Conservation (phyloP, 2,113 vertebrate genomes). For the Scalopus aquaticus region DNA sequence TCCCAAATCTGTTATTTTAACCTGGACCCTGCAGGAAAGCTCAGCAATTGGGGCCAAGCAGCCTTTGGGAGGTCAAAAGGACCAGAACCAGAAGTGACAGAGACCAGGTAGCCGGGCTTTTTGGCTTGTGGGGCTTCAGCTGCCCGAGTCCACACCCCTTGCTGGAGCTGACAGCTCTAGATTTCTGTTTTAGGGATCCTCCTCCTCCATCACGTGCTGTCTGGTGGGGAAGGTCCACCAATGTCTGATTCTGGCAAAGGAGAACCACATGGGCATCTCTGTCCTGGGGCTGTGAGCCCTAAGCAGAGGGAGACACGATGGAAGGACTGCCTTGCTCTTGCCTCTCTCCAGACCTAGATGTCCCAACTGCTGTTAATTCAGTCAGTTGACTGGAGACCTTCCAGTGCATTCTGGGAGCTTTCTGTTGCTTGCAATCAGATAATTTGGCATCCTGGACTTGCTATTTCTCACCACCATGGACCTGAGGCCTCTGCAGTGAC, state of each 20-base stretch:
- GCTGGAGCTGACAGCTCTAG: neutral
- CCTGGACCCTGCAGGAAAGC: neutral
- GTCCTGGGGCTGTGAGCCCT: neutral
- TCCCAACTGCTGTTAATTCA: neutral
- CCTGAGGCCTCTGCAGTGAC: neutral
- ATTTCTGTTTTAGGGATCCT: neutral
- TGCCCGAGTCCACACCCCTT: neutral
- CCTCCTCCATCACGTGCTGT: neutral
- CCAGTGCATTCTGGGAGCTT: neutral
- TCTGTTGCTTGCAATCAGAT: neutral
- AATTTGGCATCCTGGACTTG: accelerated
- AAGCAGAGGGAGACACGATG: neutral
- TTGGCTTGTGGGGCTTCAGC: neutral
- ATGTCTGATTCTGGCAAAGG: neutral
- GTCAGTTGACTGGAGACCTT: neutral
- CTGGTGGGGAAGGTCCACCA: too few species aligned
- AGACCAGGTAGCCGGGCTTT: neutral
- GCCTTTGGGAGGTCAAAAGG: neutral
- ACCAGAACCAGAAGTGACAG: neutral
- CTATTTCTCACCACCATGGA: accelerated
- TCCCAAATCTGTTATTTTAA: neutral
- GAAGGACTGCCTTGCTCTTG: neutral
- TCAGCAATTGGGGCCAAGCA: neutral
- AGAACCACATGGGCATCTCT: neutral
- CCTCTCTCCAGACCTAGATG: neutral